A percentile compares a stretch with the other conserved stretches of the same genome.
Evolutionary conservation across 2,113 vertebrate genomes (phyloP).

Genomic region (Pygathrix nemaeus): DNA sequence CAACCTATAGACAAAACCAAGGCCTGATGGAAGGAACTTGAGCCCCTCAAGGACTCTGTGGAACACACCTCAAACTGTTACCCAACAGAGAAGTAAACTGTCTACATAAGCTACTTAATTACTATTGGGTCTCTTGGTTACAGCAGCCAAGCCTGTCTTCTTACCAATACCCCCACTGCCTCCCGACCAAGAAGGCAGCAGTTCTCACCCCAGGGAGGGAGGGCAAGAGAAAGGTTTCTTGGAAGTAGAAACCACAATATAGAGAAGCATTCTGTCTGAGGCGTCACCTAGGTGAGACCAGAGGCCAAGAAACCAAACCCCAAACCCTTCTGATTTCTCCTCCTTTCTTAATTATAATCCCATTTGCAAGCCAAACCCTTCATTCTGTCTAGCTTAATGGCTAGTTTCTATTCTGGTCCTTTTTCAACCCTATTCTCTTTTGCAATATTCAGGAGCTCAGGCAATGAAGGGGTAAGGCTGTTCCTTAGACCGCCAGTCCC

Average conservation of each 20-base stretch:
- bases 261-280: not conserved
- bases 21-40: not conserved
- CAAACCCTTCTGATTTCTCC: conserved; percentile 52
- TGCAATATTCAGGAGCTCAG: conserved; percentile 78
- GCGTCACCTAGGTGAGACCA: not conserved
- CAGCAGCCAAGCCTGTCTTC: not conserved
- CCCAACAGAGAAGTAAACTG: not conserved
- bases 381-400: conserved; percentile 78
- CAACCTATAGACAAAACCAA: not conserved
- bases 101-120: not conserved
- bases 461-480: conserved; percentile 79
- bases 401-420: conserved; percentile 84
- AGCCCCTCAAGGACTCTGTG: not conserved
- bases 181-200: not conserved
- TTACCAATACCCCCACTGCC: not conserved
- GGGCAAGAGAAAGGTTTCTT: not conserved
- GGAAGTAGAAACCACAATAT: not conserved
- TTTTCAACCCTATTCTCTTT: conserved; percentile 81
- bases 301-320: conserved; percentile 28
- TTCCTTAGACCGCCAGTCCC: conserved; percentile 35
- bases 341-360: conserved; percentile 80
- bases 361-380: conserved; percentile 72
- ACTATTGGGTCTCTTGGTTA: not conserved
- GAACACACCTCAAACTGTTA: not conserved
- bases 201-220: not conserved